Conservation (phyloP, 1,140 invertebrate species). For the Oedothorax gibbosus region DNA sequence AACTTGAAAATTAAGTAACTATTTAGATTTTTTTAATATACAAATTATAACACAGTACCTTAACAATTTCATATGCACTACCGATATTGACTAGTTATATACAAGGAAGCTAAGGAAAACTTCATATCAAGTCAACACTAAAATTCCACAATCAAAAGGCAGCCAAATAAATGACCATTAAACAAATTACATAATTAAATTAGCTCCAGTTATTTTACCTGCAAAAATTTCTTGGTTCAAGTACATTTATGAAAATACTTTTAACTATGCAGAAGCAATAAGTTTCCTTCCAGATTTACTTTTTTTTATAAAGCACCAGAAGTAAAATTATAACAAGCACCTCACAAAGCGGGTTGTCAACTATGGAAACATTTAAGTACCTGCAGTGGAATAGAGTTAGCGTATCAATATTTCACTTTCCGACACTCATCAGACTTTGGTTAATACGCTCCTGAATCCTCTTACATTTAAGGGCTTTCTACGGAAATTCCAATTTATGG, state of each 20-base stretch:
- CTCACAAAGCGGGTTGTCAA: constrained; percentile 16
- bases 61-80: background rate
- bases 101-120: background rate
- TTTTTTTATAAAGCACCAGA: constrained; percentile 46
- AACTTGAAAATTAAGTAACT: no score
- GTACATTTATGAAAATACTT: constrained; percentile 11
- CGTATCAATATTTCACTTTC: no score
- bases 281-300: background rate
- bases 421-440: no score
- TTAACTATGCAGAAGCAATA: background rate
- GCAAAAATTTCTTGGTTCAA: constrained; percentile 8
- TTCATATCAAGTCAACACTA: background rate
- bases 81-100: constrained; percentile 49
- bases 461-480: no score
- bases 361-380: constrained; percentile 27
- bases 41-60: no score
- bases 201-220: constrained; percentile 5
- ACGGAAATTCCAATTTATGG: no score
- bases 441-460: no score
- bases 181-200: constrained; percentile 10
- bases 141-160: background rate
- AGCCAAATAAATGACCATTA: background rate
- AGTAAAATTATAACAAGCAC: constrained; percentile 42
- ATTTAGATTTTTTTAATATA: no score
- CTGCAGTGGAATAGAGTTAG: background rate